Percentiles rank a stretch among this genome's conserved stretches.
Conservation (phyloP, 2,113 vertebrate species). For the Procapra przewalskii region DNA sequence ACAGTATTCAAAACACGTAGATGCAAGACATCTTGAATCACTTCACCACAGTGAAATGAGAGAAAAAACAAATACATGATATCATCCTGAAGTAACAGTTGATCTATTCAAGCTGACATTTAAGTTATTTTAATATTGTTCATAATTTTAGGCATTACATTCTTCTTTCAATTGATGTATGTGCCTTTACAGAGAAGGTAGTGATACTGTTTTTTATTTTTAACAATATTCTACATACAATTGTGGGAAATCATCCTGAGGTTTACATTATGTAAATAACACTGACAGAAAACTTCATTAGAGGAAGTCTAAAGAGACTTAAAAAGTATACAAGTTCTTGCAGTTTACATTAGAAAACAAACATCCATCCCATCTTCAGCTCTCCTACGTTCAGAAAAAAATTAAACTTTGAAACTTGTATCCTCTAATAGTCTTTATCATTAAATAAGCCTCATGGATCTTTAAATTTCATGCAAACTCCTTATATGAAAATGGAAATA, state of each 20-base stretch:
- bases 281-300: not conserved
- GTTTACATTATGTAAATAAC: conserved; percentile 10
- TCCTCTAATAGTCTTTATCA: conserved; percentile 7
- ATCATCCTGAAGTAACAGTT: not conserved
- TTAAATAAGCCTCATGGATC: not conserved
- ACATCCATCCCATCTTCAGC: not conserved
- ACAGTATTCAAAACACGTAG: not conserved
- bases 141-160: not conserved
- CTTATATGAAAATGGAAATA: conserved; percentile 45
- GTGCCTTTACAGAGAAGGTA: not conserved
- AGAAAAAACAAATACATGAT: not conserved
- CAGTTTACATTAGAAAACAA: conserved; percentile 42
- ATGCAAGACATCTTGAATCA: not conserved
- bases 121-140: conserved; percentile 12
- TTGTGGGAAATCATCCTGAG: not conserved
- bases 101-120: not conserved
- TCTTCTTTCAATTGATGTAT: not conserved
- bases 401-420: not conserved
- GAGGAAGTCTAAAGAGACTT: not conserved
- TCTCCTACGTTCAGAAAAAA: not conserved
- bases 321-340: not conserved
- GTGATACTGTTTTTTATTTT: not conserved
- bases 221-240: not conserved
- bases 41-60: not conserved
- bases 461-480: conserved; percentile 16